Percentiles rank a stretch among this genome's conserved stretches.
These are phyloP conservation scores for Diaphora mendica DNA, from an alignment of 2,888 invertebrate species.

Conservation along the genomic window DNA sequence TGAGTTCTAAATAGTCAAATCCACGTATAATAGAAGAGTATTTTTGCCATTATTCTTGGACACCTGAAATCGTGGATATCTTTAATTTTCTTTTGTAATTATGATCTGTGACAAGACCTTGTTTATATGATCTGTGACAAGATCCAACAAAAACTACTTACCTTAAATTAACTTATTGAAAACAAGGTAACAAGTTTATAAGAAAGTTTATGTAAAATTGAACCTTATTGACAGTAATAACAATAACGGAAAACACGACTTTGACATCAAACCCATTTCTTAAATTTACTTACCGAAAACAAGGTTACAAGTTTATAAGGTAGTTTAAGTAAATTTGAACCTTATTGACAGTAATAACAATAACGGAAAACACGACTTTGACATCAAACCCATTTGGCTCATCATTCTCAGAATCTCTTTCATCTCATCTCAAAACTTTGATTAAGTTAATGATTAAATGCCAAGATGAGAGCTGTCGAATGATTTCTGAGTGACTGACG, in stretches of 20 bases:
- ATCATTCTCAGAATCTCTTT: neutral
- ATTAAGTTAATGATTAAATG: slow-evolving; percentile 4
- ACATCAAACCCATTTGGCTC: neutral
- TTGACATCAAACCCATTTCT: neutral
- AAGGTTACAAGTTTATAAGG: neutral
- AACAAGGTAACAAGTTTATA: neutral
- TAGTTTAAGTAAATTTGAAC: neutral
- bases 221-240: neutral
- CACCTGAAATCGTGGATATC: too few species aligned
- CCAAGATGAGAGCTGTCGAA: neutral
- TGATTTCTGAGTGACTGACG: neutral
- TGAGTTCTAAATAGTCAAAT: too few species aligned
- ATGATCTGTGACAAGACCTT: too few species aligned
- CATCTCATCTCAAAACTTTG: neutral
- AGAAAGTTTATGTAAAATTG: neutral
- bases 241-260: neutral
- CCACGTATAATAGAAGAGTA: neutral
- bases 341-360: neutral
- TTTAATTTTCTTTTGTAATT: too few species aligned
- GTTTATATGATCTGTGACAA: too few species aligned
- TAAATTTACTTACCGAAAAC: neutral
- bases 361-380: neutral
- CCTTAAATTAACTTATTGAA: neutral
- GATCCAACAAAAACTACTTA: too few species aligned
- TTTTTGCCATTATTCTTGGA: too few species aligned